Percentiles rank a stretch among this genome's conserved stretches.
phyloP scores from a whole-genome alignment of 2,797 vertebrate species.

The Hippopotamyrus pictus region DNA sequence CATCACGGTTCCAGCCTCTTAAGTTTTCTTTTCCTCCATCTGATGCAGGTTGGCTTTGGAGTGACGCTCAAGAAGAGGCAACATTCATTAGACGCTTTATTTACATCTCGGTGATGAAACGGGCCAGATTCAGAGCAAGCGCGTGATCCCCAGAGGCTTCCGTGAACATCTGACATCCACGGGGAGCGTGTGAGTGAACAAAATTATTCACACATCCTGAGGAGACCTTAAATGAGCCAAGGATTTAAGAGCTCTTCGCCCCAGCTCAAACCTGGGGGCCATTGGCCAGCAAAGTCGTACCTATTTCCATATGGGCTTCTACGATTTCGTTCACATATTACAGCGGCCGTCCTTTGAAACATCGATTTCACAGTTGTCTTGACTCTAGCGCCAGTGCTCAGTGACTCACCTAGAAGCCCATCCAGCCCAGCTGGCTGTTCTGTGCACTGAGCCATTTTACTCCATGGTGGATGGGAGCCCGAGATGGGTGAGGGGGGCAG shows the following conservation, averaged over 20 bases:
- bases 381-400: constrained; percentile 38
- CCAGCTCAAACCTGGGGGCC: constrained; percentile 45
- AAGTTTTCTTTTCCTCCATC: not conserved
- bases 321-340: not conserved
- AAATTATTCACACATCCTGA: constrained; percentile 62
- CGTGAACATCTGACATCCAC: not conserved
- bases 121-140: not conserved
- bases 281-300: not conserved
- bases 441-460: constrained; percentile 53
- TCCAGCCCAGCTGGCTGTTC: constrained; percentile 51
- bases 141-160: not conserved
- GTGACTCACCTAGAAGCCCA: constrained; percentile 56
- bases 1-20: not conserved
- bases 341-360: constrained; percentile 14
- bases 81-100: constrained; percentile 9
- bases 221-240: constrained; percentile 60
- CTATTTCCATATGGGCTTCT: not conserved
- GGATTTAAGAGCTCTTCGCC: constrained; percentile 58
- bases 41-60: not conserved
- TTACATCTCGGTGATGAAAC: not conserved
- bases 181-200: constrained; percentile 49
- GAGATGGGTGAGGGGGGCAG: not conserved
- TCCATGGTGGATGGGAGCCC: constrained; percentile 39
- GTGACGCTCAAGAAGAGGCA: not conserved
- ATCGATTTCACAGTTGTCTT: constrained; percentile 51